A percentile compares a stretch with the other conserved stretches of the same genome.
phyloP scores from a whole-genome alignment of 2,797 vertebrate genomes.

The Antennarius maculatus region DNA sequence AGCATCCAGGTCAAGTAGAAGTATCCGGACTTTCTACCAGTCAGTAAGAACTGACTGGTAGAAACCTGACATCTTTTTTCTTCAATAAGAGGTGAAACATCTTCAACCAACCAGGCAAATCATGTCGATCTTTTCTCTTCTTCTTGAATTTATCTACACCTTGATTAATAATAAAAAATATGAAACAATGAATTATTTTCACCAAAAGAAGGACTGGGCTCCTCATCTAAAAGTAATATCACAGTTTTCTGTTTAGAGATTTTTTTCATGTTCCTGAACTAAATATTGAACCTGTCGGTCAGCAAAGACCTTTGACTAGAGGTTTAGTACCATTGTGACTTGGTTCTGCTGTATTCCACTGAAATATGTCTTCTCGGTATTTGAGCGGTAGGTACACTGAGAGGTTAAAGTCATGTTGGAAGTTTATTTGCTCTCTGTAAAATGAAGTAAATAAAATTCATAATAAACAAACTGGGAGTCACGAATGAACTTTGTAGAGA shows the following conservation, averaged over 20 bases:
- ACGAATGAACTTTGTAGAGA: not conserved
- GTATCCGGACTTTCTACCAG: no score
- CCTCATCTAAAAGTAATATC: constrained; percentile 12
- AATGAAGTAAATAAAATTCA: constrained; percentile 1
- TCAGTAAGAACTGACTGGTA: no score
- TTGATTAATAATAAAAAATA: not conserved
- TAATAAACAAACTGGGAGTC: not conserved
- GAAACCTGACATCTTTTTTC: no score
- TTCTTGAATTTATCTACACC: no score
- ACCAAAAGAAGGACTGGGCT: constrained; percentile 6
- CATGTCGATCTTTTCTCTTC: no score
- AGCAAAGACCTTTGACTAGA: constrained; percentile 51
- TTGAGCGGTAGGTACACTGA: constrained; percentile 40
- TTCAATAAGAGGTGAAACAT: not conserved
- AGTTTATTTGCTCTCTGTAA: constrained; percentile 3
- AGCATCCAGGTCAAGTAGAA: not conserved
- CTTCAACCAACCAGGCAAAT: not conserved
- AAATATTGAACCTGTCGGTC: constrained; percentile 51
- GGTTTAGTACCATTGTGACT: constrained; percentile 36
- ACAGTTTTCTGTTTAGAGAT: not conserved
- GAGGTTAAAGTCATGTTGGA: constrained; percentile 29
- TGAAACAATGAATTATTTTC: not conserved
- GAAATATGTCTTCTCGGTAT: constrained; percentile 39
- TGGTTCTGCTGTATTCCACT: constrained; percentile 48
- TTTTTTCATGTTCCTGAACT: constrained; percentile 34